Percentiles rank a stretch among this genome's conserved stretches.
These are phyloP conservation scores for Capreolus pygargus DNA, from an alignment of 2,113 vertebrate genomes.

Conservation along the genomic window DNA sequence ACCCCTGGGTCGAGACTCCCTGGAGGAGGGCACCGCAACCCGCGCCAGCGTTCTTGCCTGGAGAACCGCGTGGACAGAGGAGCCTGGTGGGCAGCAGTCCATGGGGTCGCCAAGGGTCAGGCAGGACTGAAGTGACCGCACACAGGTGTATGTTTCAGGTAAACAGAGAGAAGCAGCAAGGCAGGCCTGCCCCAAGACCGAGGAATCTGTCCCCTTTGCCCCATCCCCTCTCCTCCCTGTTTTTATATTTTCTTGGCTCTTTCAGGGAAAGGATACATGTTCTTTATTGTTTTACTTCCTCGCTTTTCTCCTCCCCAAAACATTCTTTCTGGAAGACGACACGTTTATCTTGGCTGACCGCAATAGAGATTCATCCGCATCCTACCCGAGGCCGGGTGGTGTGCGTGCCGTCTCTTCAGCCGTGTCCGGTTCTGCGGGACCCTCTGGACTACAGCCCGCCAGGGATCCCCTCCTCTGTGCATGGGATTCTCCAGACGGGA, in stretches of 20 bases:
- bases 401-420: accelerated
- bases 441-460: not conserved
- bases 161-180: not conserved
- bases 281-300: not conserved
- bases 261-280: not conserved
- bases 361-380: no score
- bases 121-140: accelerated
- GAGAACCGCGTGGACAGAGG: not conserved
- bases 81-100: not conserved
- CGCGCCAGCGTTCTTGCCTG: not conserved
- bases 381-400: accelerated
- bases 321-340: not conserved
- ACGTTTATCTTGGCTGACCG: not conserved
- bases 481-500: not conserved
- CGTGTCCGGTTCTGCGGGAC: not conserved
- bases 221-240: not conserved
- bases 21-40: not conserved
- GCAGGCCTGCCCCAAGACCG: accelerated
- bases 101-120: not conserved
- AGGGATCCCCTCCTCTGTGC: not conserved
- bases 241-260: not conserved
- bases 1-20: accelerated
- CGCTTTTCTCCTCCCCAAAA: not conserved
- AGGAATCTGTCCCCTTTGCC: not conserved
- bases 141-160: not conserved